These are phyloP conservation scores for Lucifuga dentata DNA, from an alignment of 2,113 vertebrate genomes.

Conservation along the genomic window DNA sequence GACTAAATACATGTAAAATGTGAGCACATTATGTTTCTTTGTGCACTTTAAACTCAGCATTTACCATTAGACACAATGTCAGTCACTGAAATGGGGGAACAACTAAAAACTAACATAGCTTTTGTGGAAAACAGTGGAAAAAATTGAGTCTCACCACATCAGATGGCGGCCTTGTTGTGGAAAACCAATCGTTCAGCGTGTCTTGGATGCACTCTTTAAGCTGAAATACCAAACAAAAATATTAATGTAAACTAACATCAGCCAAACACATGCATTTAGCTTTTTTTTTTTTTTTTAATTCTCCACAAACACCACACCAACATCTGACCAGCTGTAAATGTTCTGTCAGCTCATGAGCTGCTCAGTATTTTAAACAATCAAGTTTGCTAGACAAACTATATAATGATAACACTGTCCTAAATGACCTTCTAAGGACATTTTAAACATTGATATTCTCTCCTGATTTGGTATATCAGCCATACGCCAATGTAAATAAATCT, in stretches of 20 bases:
- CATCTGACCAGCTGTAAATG: constrained; percentile 11
- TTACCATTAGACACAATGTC: background rate
- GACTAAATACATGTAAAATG: background rate
- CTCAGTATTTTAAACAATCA: background rate
- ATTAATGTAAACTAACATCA: background rate
- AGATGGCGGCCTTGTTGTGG: constrained; percentile 77
- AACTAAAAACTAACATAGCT: background rate
- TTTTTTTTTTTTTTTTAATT: no score
- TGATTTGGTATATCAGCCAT: no score
- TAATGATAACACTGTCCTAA: background rate
- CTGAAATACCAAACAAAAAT: constrained; percentile 78
- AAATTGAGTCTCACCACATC: constrained; percentile 77
- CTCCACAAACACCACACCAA: background rate
- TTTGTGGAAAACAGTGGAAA: background rate
- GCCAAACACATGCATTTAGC: background rate
- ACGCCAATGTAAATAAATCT: no score
- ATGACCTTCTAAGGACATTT: background rate
- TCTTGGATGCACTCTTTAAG: constrained; percentile 95
- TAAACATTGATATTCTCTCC: no score
- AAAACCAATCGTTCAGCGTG: constrained; percentile 92
- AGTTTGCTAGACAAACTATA: background rate
- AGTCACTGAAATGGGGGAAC: background rate
- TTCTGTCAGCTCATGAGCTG: background rate
- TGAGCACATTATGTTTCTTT: no score
- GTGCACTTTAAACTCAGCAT: no score